A percentile compares a stretch with the other conserved stretches of the same genome.
phyloP scores from a whole-genome alignment of 2,888 invertebrate genomes.

The Ectropis crepuscularia region DNA sequence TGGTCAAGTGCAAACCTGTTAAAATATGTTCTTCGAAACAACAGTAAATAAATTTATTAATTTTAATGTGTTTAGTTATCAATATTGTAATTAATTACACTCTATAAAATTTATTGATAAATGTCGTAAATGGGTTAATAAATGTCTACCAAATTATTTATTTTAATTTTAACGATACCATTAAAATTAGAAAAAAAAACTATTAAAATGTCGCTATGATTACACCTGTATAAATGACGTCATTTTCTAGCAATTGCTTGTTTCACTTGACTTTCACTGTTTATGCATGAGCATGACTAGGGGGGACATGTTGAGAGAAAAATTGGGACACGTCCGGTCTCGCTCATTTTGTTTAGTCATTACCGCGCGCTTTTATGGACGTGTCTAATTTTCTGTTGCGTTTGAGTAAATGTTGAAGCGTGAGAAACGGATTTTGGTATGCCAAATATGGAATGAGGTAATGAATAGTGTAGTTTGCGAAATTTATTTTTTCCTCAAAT shows the following conservation, averaged over 20 bases:
- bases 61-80: too few relatives aligned
- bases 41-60: too few relatives aligned
- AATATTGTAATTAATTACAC: too few relatives aligned
- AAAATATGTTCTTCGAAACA: too few relatives aligned
- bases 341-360: conserved; percentile 27
- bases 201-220: neutral
- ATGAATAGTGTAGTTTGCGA: conserved; percentile 15
- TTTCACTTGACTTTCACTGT: conserved; percentile 42
- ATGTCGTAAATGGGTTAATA: too few relatives aligned
- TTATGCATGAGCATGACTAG: conserved; percentile 39
- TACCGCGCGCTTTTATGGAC: conserved; percentile 39
- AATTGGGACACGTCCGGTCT: conserved; percentile 43
- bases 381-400: conserved; percentile 42
- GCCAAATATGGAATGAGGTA: conserved; percentile 39
- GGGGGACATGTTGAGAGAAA: conserved; percentile 28
- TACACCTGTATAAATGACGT: conserved; percentile 34
- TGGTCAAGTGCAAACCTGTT: too few relatives aligned
- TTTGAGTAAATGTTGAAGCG: conserved; percentile 35
- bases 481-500: neutral
- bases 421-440: conserved; percentile 36
- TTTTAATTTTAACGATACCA: too few relatives aligned
- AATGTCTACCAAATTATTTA: too few relatives aligned
- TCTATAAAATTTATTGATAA: too few relatives aligned
- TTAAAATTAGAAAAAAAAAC: too few relatives aligned
- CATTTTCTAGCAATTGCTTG: conserved; percentile 35